phyloP scores from a whole-genome alignment of 2,797 vertebrate genomes.

The Channa striata region DNA sequence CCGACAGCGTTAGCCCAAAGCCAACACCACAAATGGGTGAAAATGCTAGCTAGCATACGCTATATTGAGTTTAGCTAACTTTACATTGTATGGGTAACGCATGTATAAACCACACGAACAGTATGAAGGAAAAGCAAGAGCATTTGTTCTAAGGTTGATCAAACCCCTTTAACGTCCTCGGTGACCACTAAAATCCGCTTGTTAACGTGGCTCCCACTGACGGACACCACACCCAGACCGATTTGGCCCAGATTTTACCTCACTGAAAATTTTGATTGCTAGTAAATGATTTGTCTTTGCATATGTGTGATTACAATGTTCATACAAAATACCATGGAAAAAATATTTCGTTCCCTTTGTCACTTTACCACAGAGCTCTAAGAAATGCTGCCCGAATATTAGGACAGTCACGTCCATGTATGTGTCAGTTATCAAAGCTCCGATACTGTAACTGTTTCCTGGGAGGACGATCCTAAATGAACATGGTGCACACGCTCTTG shows the following conservation, averaged over 20 bases:
- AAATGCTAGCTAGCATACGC: constrained; percentile 21
- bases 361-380: neutral
- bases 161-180: neutral
- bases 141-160: neutral
- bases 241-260: neutral
- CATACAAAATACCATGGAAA: too few relatives aligned
- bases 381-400: neutral
- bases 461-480: neutral
- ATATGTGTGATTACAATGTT: neutral
- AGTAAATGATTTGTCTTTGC: neutral
- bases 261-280: neutral
- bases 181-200: neutral
- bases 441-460: too few relatives aligned
- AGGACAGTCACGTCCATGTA: neutral
- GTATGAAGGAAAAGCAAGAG: neutral
- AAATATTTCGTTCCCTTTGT: neutral
- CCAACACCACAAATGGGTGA: neutral
- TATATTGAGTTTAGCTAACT: neutral
- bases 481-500: neutral
- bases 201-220: constrained; percentile 22
- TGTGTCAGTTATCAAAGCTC: neutral
- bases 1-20: constrained; percentile 24
- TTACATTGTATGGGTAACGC: neutral
- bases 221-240: constrained; percentile 72
- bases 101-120: accelerated